Base-by-base conservation (phyloP, 2,888 invertebrate species). In the Calameuta filiformis region DNA sequence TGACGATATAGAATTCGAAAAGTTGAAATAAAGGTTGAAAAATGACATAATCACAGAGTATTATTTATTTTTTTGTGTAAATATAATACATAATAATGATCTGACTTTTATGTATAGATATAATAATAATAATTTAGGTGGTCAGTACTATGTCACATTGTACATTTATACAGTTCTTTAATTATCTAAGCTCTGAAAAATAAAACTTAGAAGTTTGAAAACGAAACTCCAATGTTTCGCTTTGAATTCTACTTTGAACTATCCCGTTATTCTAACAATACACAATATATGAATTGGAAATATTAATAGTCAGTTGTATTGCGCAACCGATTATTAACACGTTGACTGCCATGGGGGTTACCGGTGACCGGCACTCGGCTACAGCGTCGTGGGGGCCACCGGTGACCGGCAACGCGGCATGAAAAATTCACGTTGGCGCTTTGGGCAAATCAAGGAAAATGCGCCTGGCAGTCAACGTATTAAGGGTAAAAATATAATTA, bases 21-120 rank as follows among this genome's bases (percentile, higher is more conserved):
- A 40, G 73, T 68, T 68, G 35, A 35, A 34, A 76, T n/a, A 75
- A 37, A n/a, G 37, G 6, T 75, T 40, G 12, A 73, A 23, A 33
- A 9, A 77, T 23, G 35, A 34, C 68, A 71, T 73, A 68, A 76
- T 35, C 31, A 34, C 69, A 73, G 77, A 79, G 73, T 77, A 75
- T 35, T 69, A 68, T 76, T 77, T 75, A 76, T 77, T 81, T 37
- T 77, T 76, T 76, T 77, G 77, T 81, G 81, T 79, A 77, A 80
- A 80, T 81, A 82, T 80, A 82, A 80, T 81, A 82, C 35, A 68
- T 75, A 81, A 37, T 80, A 78, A 79, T 56, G 74, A 73, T 37
- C 40, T 75, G 37, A 40, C 30, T 30, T 78, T 71, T 69, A 78
- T 75, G 73, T 30, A 23, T 34, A 68, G 11, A 37, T 56, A 35